phyloP scores from a whole-genome alignment of 1,140 invertebrate species.

The Drosophila santomea region DNA sequence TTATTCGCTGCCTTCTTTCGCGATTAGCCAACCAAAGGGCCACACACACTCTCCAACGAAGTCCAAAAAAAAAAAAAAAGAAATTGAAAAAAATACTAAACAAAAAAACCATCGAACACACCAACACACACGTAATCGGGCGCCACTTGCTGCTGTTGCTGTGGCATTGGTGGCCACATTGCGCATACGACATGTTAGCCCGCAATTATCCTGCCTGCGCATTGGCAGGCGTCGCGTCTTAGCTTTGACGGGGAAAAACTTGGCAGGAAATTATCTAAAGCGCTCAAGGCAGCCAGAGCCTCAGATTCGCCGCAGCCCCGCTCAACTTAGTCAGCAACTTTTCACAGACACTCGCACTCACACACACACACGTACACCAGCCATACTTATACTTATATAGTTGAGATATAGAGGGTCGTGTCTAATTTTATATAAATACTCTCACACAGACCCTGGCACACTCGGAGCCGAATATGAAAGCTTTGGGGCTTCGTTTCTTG shows the following conservation, averaged over 20 bases:
- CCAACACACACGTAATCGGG: constrained; percentile 17
- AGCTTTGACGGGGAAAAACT: constrained; percentile 69
- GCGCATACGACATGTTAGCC: constrained; percentile 74
- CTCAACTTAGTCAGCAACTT: constrained; percentile 74
- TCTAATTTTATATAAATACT: constrained; percentile 72
- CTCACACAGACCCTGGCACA: constrained; percentile 33
- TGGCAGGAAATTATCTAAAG: constrained; percentile 78
- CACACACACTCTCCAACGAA: constrained; percentile 33
- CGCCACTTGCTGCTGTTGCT: constrained; percentile 64
- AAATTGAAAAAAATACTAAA: constrained; percentile 4
- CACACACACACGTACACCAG: constrained; percentile 6
- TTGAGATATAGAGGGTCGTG: constrained; percentile 47
- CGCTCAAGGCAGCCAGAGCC: constrained; percentile 45
- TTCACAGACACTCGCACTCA: constrained; percentile 27
- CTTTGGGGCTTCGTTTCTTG: constrained; percentile 77
- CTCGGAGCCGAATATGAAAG: constrained; percentile 79
- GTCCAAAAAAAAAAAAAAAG: background rate
- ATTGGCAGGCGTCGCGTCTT: constrained; percentile 66
- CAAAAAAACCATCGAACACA: constrained; percentile 13
- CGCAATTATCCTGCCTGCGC: constrained; percentile 60
- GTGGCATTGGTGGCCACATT: constrained; percentile 65
- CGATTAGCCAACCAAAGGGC: constrained; percentile 75
- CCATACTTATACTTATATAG: constrained; percentile 65
- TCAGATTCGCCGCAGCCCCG: constrained; percentile 73
- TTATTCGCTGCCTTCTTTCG: constrained; percentile 48